These are phyloP conservation scores for Calyptommatus sinebrachiatus DNA, from an alignment of 2,113 vertebrate genomes.

Conservation along the genomic window DNA sequence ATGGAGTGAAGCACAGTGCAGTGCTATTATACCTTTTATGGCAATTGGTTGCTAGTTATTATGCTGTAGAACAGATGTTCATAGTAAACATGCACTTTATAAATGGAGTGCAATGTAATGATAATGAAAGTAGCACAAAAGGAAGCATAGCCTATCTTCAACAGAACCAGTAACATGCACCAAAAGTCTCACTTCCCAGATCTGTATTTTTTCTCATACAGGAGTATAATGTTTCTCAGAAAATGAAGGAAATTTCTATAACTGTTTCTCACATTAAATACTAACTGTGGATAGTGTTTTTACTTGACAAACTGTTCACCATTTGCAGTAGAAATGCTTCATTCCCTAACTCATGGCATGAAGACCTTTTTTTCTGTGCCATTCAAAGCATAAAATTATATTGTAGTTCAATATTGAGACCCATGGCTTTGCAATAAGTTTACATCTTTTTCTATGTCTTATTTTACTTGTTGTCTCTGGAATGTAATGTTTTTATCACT, in stretches of 20 bases:
- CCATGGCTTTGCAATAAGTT: background rate
- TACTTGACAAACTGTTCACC: background rate
- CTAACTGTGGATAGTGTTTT: background rate
- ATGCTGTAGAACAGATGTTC: conserved; percentile 17
- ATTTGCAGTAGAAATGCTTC: background rate
- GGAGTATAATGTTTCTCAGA: background rate
- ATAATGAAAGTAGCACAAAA: conserved; percentile 19
- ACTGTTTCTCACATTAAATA: background rate
- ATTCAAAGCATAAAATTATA: too few relatives aligned
- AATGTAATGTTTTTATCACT: background rate
- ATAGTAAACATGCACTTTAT: conserved; percentile 22
- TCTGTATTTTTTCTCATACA: background rate
- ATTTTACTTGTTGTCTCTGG: too few relatives aligned
- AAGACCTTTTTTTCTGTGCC: background rate
- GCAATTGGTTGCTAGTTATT: conserved; percentile 7
- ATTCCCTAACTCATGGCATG: background rate
- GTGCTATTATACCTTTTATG: conserved; percentile 18
- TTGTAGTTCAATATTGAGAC: background rate
- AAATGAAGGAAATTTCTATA: background rate
- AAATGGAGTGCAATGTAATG: conserved; percentile 14
- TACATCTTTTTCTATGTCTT: background rate
- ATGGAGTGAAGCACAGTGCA: background rate
- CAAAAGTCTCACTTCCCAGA: background rate
- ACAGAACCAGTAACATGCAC: background rate
- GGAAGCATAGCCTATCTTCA: fast-evolving